Percentiles rank a stretch among this genome's conserved stretches.
phyloP scores from a whole-genome alignment of 2,888 invertebrate genomes.

The Lithophane leautieri region DNA sequence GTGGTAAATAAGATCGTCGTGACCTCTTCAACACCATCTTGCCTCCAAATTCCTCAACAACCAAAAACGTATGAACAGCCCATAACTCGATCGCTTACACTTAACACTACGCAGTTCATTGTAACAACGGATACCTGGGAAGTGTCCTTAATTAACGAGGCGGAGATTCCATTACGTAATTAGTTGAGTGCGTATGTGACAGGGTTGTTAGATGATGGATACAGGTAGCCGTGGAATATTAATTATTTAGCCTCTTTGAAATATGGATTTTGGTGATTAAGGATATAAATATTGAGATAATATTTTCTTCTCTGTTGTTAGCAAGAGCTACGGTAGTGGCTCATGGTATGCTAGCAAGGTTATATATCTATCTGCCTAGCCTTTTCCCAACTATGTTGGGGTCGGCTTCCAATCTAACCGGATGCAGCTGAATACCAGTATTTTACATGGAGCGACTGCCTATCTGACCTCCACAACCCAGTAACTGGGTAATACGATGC shows the following conservation, averaged over 20 bases:
- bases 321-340: background rate
- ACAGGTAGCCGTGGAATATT: slow-evolving; percentile 33
- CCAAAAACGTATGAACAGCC: background rate
- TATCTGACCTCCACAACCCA: too few species aligned
- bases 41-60: too few species aligned
- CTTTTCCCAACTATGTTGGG: too few species aligned
- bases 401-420: too few species aligned
- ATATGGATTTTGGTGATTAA: background rate
- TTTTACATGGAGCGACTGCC: too few species aligned
- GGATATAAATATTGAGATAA: background rate
- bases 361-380: too few species aligned
- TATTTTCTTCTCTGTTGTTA: background rate
- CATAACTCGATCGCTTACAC: slow-evolving; percentile 35
- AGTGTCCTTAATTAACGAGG: slow-evolving; percentile 74
- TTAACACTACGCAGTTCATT: slow-evolving; percentile 37
- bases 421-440: too few species aligned
- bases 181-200: slow-evolving; percentile 66
- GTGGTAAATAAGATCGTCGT: background rate
- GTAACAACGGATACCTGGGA: slow-evolving; percentile 51
- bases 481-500: too few species aligned
- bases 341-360: too few species aligned
- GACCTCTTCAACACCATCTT: background rate
- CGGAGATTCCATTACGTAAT: slow-evolving; percentile 81
- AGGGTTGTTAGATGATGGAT: slow-evolving; percentile 42
- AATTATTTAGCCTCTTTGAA: slow-evolving; percentile 2